Percentiles rank a stretch among this genome's conserved stretches.
Conservation (phyloP, 2,113 vertebrate species). For the Tenrec ecaudatus region DNA sequence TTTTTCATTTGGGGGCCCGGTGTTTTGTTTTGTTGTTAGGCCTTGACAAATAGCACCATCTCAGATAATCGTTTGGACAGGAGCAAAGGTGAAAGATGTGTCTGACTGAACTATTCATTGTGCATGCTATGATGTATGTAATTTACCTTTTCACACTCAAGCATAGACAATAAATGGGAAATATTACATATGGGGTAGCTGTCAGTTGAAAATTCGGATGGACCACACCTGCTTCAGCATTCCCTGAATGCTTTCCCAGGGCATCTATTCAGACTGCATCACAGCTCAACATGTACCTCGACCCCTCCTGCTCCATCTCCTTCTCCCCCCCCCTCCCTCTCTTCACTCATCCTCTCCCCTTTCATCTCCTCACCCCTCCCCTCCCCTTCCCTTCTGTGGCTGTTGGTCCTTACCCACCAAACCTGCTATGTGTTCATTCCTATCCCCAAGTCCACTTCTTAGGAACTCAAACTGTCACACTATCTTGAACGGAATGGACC, state of each 20-base stretch:
- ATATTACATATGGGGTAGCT: not conserved
- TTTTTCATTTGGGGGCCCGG: conserved; percentile 56
- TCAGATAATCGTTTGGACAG: conserved; percentile 33
- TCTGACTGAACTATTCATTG: conserved; percentile 44
- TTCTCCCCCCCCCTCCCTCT: not conserved
- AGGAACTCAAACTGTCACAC: not conserved
- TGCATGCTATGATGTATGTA: not conserved
- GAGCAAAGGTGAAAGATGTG: conserved; percentile 53
- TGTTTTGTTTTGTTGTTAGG: conserved; percentile 63
- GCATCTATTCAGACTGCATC: too few relatives aligned
- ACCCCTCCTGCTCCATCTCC: not conserved
- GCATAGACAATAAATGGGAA: not conserved
- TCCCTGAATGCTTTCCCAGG: not conserved
- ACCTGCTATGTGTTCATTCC: not conserved
- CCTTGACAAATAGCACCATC: conserved; percentile 71
- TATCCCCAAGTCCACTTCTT: not conserved
- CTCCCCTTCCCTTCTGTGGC: not conserved
- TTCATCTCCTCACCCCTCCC: not conserved
- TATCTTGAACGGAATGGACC: conserved; percentile 8
- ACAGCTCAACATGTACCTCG: too few relatives aligned
- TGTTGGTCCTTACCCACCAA: not conserved
- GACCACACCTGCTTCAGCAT: not conserved
- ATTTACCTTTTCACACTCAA: conserved; percentile 31
- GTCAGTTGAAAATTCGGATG: conserved; percentile 6
- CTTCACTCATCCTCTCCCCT: too few relatives aligned